A percentile compares a stretch with the other conserved stretches of the same genome.
Evolutionary conservation across 2,113 vertebrate genomes (phyloP).

Genomic region (Paralichthys olivaceus): DNA sequence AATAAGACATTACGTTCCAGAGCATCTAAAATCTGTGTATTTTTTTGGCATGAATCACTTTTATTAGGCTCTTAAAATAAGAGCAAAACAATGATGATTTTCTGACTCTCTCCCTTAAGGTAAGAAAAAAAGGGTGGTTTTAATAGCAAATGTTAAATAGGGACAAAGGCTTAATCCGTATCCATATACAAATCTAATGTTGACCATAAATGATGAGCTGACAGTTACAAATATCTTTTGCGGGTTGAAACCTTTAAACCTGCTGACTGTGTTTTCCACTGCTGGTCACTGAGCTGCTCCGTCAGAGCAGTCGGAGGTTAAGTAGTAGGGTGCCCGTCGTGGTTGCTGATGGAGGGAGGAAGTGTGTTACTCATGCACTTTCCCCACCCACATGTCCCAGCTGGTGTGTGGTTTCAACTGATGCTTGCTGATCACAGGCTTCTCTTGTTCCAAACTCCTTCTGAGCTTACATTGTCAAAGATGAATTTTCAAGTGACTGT

Average conservation of each 20-base stretch:
- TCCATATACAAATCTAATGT: too few relatives aligned
- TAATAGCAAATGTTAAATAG: too few relatives aligned
- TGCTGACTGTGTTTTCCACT: neutral
- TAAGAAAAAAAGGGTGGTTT: too few relatives aligned
- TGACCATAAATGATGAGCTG: too few relatives aligned
- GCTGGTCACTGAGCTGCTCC: conserved; percentile 29
- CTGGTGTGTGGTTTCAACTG: conserved; percentile 29
- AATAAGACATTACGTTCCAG: too few relatives aligned
- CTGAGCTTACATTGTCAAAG: neutral
- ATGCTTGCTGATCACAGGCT: conserved; percentile 9
- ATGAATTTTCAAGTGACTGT: conserved; percentile 13
- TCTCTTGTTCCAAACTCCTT: neutral
- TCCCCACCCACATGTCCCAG: conserved; percentile 32
- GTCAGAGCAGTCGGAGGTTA: conserved; percentile 35
- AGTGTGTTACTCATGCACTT: conserved; percentile 13
- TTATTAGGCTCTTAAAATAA: too few relatives aligned
- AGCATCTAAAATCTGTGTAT: too few relatives aligned
- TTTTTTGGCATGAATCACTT: too few relatives aligned
- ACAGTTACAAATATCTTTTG: too few relatives aligned
- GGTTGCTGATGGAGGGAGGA: conserved; percentile 13
- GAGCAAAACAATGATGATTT: too few relatives aligned
- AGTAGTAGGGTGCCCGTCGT: conserved; percentile 38
- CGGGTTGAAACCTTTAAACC: neutral
- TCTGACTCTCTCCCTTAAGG: too few relatives aligned
- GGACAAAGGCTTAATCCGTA: too few relatives aligned